Conservation (phyloP, 2,888 invertebrate species). For the Trachelus troglodyta region DNA sequence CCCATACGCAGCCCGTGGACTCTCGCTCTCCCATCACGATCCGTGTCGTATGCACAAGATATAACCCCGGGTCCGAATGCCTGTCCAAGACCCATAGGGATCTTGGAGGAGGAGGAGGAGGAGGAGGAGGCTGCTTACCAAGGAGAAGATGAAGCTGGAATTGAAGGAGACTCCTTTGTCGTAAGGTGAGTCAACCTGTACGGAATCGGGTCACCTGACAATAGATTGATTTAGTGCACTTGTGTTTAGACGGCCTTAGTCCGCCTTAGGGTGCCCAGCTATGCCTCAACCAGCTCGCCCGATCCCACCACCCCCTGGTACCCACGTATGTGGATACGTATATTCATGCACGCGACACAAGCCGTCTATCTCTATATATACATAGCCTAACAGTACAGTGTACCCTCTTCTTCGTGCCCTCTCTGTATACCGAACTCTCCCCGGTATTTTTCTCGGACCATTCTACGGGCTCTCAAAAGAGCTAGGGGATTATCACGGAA, state of each 20-base stretch:
- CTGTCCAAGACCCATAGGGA: background rate
- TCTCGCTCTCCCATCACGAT: background rate
- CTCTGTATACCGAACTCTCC: background rate
- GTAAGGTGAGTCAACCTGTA: constrained; percentile 55
- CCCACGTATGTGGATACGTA: background rate
- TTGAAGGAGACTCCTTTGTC: constrained; percentile 37
- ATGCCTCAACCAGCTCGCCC: constrained; percentile 3
- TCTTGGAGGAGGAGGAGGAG: background rate
- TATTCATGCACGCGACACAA: constrained; percentile 6
- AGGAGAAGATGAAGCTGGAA: background rate
- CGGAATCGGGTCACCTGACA: constrained; percentile 55
- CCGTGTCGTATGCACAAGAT: background rate
- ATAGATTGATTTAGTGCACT: constrained; percentile 59
- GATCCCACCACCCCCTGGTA: background rate
- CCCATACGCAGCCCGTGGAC: constrained; percentile 24
- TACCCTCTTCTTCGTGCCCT: constrained; percentile 1
- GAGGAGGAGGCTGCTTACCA: background rate
- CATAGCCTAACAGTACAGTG: background rate
- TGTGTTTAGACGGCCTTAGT: constrained; percentile 28
- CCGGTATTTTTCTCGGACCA: constrained; percentile 1
- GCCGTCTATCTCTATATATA: constrained; percentile 4
- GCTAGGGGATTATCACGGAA: constrained; percentile 47
- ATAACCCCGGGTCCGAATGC: background rate
- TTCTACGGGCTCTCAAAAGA: constrained; percentile 21
- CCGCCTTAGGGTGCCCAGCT: background rate